phyloP scores from a whole-genome alignment of 2,113 vertebrate genomes.

The Microcebus tavaratra region DNA sequence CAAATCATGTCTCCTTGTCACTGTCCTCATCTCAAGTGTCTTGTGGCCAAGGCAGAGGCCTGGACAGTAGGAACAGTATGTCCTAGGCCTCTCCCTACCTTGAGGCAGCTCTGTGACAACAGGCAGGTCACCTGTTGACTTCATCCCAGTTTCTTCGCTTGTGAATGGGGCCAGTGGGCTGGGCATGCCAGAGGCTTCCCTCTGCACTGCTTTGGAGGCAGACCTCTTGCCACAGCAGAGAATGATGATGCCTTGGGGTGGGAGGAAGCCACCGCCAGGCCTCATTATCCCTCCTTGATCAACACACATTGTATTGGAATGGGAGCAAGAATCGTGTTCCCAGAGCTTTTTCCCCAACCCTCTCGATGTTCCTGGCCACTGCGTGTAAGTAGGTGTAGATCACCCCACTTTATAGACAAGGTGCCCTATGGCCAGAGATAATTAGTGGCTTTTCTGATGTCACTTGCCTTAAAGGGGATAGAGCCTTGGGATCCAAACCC shows the following conservation, averaged over 20 bases:
- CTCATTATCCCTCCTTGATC: background rate
- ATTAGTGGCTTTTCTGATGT: constrained; percentile 47
- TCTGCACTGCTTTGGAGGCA: background rate
- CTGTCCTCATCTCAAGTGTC: constrained; percentile 27
- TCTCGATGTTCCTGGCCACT: background rate
- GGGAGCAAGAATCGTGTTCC: accelerated
- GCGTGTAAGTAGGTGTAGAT: background rate
- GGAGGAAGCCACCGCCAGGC: background rate
- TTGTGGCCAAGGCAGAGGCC: constrained; percentile 34
- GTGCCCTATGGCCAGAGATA: background rate
- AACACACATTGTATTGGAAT: background rate
- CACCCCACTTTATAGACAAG: background rate
- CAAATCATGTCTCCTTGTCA: background rate
- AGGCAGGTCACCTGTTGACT: constrained; percentile 56
- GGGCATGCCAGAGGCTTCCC: background rate
- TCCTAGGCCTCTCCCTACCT: constrained; percentile 43
- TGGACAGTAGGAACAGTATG: constrained; percentile 27
- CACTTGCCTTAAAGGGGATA: background rate
- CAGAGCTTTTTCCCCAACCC: background rate
- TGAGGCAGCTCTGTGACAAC: constrained; percentile 22
- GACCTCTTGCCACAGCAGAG: background rate
- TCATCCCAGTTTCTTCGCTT: constrained; percentile 63
- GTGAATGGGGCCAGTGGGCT: constrained; percentile 23
- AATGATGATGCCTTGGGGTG: background rate
- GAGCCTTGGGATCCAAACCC: constrained; percentile 38